Base-by-base conservation (phyloP, 2,797 vertebrate genomes). In the Poeciliopsis turneri region DNA sequence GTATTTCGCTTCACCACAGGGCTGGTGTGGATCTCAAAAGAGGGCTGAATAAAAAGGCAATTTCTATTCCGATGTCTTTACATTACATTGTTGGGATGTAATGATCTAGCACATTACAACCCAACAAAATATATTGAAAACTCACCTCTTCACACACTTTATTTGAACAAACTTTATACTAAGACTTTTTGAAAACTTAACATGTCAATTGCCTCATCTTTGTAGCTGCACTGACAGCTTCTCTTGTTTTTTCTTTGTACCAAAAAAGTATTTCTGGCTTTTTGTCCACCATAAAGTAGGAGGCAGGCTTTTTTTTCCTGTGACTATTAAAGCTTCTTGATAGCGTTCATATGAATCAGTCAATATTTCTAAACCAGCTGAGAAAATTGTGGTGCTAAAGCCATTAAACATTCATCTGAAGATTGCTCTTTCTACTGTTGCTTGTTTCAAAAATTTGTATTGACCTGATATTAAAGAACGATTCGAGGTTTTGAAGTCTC, bases 201-300 rank as follows among this genome's bases (percentile, higher is more conserved):
- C 66, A 82, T 23, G 33, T 81, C 86, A 53, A 76, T 45, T 51
- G 11, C 12, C 41, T 2, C 18, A 78, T 78, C 61, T 70, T 25
- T 68, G 33, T 25, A 18, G 73, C 25, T 49, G 57, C 33, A 61
- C 68, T 64, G 72, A 80, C 49, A 20, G 51, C 18, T 33, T 71
- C 72, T 61, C 66, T 78, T n/a, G 10, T 12, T 23, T 39, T 47
- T 39, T 66, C 16, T 23, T 15, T 4, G 39, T 18, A 39, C 39
- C 16, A 39, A 72, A 77, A 82, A 85, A 83, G 78, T 82, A 86
- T 80, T 73, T 73, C 59, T 89, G 83, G 82, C 87, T 70, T 66
- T 61, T 59, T 10, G 76, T 49, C 76, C 68, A 79, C 82, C 70
- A 76, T 69, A 86, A 89, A 86, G 83, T 70, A 49, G 72, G 84